These are phyloP conservation scores for Myotis daubentonii DNA, from an alignment of 2,797 vertebrate genomes.

Conservation along the genomic window DNA sequence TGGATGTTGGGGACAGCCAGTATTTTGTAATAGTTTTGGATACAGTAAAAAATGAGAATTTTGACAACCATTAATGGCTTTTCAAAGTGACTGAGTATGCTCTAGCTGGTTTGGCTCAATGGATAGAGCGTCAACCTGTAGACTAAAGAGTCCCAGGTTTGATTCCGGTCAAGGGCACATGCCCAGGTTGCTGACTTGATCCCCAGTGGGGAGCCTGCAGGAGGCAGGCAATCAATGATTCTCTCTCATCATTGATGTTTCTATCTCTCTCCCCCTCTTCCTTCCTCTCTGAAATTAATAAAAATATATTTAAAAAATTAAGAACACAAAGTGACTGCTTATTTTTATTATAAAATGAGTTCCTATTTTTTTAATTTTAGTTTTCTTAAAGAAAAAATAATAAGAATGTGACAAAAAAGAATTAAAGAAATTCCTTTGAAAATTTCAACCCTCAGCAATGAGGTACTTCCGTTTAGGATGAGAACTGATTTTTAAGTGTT, in stretches of 20 bases:
- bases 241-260: no score
- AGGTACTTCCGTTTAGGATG: background rate
- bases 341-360: background rate
- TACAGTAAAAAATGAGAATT: conserved; percentile 4
- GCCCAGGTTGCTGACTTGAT: no score
- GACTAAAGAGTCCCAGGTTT: no score
- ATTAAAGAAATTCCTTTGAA: background rate
- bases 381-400: background rate
- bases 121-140: no score
- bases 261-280: no score
- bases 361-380: background rate
- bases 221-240: no score
- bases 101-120: no score
- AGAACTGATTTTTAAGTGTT: background rate
- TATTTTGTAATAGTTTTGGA: background rate
- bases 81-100: background rate
- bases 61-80: background rate
- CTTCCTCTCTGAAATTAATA: no score
- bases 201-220: no score
- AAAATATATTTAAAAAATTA: no score
- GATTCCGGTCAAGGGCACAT: no score
- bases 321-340: background rate
- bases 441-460: background rate
- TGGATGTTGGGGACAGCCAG: background rate
- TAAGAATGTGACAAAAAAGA: background rate